Evolutionary conservation across 1,140 invertebrate genomes (phyloP).

Genomic region (Zaprionus ghesquierei): DNA sequence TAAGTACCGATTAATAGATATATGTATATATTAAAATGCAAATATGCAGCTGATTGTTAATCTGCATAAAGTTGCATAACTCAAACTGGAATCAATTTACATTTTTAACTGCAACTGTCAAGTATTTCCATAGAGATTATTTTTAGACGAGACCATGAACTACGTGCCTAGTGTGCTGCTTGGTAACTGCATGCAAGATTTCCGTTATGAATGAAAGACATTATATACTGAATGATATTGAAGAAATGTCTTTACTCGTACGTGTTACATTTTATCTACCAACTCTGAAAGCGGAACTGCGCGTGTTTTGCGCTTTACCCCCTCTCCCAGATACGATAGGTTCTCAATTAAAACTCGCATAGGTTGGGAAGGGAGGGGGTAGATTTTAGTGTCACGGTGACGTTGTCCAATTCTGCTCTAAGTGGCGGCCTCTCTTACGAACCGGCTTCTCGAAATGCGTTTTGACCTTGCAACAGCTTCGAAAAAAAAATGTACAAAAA

Average conservation of each 20-base stretch:
- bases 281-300: neutral
- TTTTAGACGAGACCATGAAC: neutral
- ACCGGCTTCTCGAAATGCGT: conserved; percentile 42
- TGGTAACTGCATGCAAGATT: neutral
- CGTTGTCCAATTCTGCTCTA: conserved; percentile 1
- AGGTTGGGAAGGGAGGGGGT: no score
- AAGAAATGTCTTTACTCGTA: neutral
- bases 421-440: conserved; percentile 9
- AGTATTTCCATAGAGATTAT: neutral
- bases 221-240: neutral
- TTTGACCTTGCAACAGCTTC: conserved; percentile 69
- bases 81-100: neutral
- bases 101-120: neutral
- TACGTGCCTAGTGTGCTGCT: neutral
- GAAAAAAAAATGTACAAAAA: conserved; percentile 70
- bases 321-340: no score
- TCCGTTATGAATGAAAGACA: neutral
- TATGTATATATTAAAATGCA: neutral
- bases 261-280: neutral
- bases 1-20: neutral
- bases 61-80: neutral
- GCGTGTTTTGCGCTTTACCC: neutral
- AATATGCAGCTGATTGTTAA: neutral
- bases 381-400: conserved; percentile 15
- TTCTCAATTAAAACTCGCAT: neutral